These are phyloP conservation scores for Fundulus diaphanus DNA, from an alignment of 2,797 vertebrate genomes.

Conservation along the genomic window DNA sequence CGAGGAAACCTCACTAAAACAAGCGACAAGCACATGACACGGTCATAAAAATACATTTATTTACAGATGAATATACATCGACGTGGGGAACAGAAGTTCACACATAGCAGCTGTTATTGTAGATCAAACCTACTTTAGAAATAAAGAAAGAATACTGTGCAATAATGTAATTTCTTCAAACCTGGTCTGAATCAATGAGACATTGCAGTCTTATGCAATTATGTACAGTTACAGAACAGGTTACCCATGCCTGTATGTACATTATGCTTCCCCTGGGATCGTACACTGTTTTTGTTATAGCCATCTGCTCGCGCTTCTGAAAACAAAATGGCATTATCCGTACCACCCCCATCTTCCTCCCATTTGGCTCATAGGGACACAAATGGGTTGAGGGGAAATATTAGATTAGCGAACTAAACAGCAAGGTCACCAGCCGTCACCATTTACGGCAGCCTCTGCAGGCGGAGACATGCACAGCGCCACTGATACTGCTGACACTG, in stretches of 20 bases:
- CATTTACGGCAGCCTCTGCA: slow-evolving; percentile 50
- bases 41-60: background rate
- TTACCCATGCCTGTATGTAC: slow-evolving; percentile 12
- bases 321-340: slow-evolving; percentile 58
- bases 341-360: slow-evolving; percentile 35
- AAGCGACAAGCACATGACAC: background rate
- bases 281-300: slow-evolving; percentile 26
- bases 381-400: slow-evolving; percentile 57
- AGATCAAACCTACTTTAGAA: slow-evolving; percentile 11
- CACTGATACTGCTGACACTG: slow-evolving; percentile 34
- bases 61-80: background rate
- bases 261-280: slow-evolving; percentile 43
- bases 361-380: slow-evolving; percentile 50
- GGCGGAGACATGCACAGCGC: slow-evolving; percentile 15
- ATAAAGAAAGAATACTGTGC: slow-evolving; percentile 14
- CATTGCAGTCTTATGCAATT: slow-evolving; percentile 1
- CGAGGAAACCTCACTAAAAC: background rate
- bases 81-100: slow-evolving; percentile 4
- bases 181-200: slow-evolving; percentile 2
- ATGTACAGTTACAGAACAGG: slow-evolving; percentile 11
- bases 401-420: slow-evolving; percentile 65
- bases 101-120: background rate
- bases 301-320: slow-evolving; percentile 63
- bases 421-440: slow-evolving; percentile 62
- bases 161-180: slow-evolving; percentile 7